These are phyloP conservation scores for Natrix natrix DNA, from an alignment of 2,797 vertebrate genomes.

Conservation along the genomic window DNA sequence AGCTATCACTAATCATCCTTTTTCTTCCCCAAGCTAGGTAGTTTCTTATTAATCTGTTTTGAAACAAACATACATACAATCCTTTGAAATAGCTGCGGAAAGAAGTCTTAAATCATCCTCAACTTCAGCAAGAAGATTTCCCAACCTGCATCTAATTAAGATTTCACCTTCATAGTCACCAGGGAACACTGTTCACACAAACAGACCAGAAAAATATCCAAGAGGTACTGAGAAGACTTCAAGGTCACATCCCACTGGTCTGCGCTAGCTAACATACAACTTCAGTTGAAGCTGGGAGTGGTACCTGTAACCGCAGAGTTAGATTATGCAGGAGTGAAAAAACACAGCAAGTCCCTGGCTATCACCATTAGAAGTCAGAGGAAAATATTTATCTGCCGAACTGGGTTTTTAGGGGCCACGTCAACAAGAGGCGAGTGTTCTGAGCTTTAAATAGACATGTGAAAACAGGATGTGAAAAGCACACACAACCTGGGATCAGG, in stretches of 20 bases:
- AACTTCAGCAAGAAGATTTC: background rate
- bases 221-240: background rate
- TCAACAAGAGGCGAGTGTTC: background rate
- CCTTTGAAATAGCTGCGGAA: background rate
- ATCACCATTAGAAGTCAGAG: background rate
- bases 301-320: background rate
- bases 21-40: background rate
- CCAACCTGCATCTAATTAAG: background rate
- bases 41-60: background rate
- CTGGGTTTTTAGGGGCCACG: background rate
- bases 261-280: background rate
- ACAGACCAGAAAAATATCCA: background rate
- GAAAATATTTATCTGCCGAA: background rate
- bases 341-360: background rate
- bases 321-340: background rate
- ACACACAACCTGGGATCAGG: background rate
- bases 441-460: constrained; percentile 27
- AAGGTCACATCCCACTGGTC: background rate
- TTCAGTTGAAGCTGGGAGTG: background rate
- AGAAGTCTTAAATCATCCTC: background rate
- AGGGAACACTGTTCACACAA: background rate
- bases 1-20: background rate
- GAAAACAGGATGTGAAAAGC: constrained; percentile 25
- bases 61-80: background rate
- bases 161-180: background rate